Conservation (phyloP, 2,797 vertebrate genomes). For the Dicrostonyx torquatus region DNA sequence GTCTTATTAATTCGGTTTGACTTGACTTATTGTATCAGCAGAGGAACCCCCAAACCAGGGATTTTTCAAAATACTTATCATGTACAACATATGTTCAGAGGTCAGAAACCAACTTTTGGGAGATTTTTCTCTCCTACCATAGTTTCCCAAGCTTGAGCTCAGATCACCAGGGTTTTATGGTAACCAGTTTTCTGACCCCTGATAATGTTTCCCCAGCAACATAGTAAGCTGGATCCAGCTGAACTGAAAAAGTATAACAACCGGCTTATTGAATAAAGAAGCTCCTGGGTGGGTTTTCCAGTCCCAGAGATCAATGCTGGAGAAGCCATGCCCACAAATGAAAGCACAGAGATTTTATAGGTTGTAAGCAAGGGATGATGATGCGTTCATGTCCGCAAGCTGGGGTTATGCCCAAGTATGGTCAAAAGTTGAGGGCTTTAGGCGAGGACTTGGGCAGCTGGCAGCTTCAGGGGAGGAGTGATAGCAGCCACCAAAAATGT, state of each 20-base stretch:
- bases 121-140: not conserved
- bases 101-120: not conserved
- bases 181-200: not conserved
- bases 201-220: not conserved
- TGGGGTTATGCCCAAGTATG: not conserved
- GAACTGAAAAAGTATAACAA: not conserved
- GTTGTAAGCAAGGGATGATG: not conserved
- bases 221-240: not conserved
- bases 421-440: not conserved
- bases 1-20: too few relatives aligned
- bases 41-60: too few relatives aligned
- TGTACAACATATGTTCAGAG: not conserved
- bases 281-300: not conserved
- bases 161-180: not conserved
- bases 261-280: not conserved
- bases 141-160: not conserved
- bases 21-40: too few relatives aligned
- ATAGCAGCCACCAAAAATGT: not conserved
- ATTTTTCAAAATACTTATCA: too few relatives aligned
- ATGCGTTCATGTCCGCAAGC: not conserved
- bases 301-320: not conserved
- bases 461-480: not conserved
- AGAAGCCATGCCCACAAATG: not conserved
- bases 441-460: not conserved
- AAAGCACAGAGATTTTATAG: not conserved